A percentile compares a stretch with the other conserved stretches of the same genome.
phyloP scores from a whole-genome alignment of 2,113 vertebrate genomes.

The Ochotona princeps region DNA sequence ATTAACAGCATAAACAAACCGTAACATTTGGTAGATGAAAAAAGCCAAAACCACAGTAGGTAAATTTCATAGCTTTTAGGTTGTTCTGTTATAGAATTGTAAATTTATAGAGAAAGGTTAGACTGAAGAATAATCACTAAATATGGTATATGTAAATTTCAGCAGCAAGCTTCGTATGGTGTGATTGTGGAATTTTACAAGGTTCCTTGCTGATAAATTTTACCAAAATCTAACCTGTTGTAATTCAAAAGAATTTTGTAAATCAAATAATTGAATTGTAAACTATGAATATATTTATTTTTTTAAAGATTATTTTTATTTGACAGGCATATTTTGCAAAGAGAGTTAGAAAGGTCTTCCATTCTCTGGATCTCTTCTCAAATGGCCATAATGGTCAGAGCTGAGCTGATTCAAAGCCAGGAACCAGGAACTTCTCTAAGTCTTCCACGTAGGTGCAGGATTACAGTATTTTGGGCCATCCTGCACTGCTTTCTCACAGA shows the following conservation, averaged over 20 bases:
- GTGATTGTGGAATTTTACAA: conserved; percentile 42
- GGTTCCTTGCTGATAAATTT: conserved; percentile 45
- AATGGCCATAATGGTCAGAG: too few species aligned
- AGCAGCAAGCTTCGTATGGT: neutral
- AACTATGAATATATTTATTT: neutral
- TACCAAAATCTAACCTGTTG: conserved; percentile 24
- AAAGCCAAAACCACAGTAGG: neutral
- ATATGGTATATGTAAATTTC: neutral
- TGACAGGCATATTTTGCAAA: too few species aligned
- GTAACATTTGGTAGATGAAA: conserved; percentile 14
- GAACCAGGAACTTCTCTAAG: too few species aligned
- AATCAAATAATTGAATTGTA: conserved; percentile 51
- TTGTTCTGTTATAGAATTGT: neutral
- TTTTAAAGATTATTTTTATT: neutral
- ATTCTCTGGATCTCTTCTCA: too few species aligned
- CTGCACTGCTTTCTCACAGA: too few species aligned
- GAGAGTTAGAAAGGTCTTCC: too few species aligned
- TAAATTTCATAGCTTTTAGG: neutral
- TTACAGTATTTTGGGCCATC: too few species aligned
- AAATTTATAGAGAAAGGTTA: neutral
- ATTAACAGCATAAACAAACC: neutral
- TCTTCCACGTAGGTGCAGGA: too few species aligned
- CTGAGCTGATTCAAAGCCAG: too few species aligned
- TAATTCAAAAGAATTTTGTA: conserved; percentile 51
- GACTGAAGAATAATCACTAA: conserved; percentile 11